Evolutionary conservation across 1,140 invertebrate genomes (phyloP), one percentile per base, ranked within the genome.

Genomic region (Nephotettix cincticeps): DNA sequence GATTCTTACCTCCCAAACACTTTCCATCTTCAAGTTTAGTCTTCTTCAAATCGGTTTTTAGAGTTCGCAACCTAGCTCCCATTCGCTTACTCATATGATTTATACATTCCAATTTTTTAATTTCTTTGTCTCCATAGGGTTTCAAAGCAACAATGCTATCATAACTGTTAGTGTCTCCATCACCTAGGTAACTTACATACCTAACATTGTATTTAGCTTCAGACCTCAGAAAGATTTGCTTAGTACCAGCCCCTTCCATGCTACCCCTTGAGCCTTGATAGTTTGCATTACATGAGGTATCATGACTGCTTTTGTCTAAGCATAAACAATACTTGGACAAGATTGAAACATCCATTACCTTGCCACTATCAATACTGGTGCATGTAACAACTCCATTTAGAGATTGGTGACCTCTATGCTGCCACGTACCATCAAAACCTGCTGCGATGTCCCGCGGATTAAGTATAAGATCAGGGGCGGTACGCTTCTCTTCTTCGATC

Each of bases 101-200:
- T 25, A 73, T 58, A 64, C 71, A 73, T 70, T 76, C 69, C 1
- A 74, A 27, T 73, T 76, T 73, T 71, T 58, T 28, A 47, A 75
- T 68, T 25, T 27, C 11, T 14, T n/a, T 19, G 23, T 71, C 56
- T 65, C 72, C 71, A 69, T 75, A 75, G 1, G 69, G 69, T 19
- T 71, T 73, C 1, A 6, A 9, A 25, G 45, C 32, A 17, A 30
- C 27, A 30, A 73, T 64, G 30, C 27, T 1, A 23, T 28, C 29
- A 51, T 25, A 73, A 29, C 58, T 65, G n/a, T 71, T 63, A 25
- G 64, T 72, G 68, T 75, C 74, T 29, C 72, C 72, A 58, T 76
- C 73, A 40, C 73, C 72, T 21, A 76, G 58, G 65, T 75, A 73
- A n/a, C 70, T 65, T 29, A 66, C 54, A 64, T 74, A 75, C 54